phyloP scores from a whole-genome alignment of 2,797 vertebrate species.

The Eptatretus atami region DNA sequence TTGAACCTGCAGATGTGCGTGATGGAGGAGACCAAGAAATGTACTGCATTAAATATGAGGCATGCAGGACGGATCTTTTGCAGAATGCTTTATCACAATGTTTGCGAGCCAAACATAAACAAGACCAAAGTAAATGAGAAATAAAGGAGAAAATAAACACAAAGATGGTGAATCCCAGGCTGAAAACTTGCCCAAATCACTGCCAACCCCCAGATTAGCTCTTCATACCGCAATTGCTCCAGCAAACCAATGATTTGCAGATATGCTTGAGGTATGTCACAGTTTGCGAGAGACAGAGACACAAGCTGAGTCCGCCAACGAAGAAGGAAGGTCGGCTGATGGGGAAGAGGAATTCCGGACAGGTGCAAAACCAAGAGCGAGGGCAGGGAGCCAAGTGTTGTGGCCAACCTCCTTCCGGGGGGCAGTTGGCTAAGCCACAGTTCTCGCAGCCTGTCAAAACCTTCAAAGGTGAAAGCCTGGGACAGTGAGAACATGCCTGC shows the following conservation, averaged over 20 bases:
- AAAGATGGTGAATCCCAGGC: too few relatives aligned
- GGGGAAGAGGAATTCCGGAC: slow-evolving; percentile 37
- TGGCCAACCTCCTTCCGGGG: slow-evolving; percentile 37
- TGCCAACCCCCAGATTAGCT: too few relatives aligned
- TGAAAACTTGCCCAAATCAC: too few relatives aligned
- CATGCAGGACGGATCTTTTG: too few relatives aligned
- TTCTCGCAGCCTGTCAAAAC: slow-evolving; percentile 49
- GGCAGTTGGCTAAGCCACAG: slow-evolving; percentile 58
- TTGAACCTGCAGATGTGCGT: too few relatives aligned
- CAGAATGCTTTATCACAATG: too few relatives aligned
- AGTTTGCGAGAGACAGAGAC: slow-evolving; percentile 73
- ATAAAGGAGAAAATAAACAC: too few relatives aligned
- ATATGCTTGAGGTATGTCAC: slow-evolving; percentile 65
- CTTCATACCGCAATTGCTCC: slow-evolving; percentile 37
- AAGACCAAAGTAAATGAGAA: too few relatives aligned
- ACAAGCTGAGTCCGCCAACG: slow-evolving; percentile 67
- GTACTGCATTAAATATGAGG: too few relatives aligned
- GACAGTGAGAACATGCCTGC: too few relatives aligned
- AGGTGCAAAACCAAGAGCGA: slow-evolving; percentile 51
- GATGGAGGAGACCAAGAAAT: too few relatives aligned
- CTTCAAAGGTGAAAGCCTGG: slow-evolving; percentile 63
- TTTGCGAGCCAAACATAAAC: too few relatives aligned
- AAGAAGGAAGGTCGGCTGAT: slow-evolving; percentile 33
- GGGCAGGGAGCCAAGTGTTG: slow-evolving; percentile 34
- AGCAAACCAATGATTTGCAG: slow-evolving; percentile 43